Percentiles rank a stretch among this genome's conserved stretches.
Evolutionary conservation across 2,113 vertebrate genomes (phyloP).

Genomic region (Neomonachus schauinslandi): DNA sequence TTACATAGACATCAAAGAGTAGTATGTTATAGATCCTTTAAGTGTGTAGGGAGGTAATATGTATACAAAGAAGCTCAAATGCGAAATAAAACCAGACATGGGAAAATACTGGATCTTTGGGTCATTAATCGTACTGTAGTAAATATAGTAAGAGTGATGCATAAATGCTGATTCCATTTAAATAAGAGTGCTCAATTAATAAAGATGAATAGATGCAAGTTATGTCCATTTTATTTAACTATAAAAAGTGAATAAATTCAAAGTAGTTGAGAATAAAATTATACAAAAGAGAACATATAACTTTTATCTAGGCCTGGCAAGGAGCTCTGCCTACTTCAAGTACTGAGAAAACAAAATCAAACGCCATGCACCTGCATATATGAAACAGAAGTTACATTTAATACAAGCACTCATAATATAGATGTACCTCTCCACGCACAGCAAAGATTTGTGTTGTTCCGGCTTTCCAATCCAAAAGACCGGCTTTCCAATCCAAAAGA

Average conservation of each 20-base stretch:
- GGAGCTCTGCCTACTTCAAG: background rate
- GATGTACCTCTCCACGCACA: background rate
- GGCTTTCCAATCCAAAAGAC: background rate
- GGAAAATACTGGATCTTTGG: background rate
- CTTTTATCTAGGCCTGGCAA: background rate
- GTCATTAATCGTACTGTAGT: background rate
- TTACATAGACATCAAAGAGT: background rate
- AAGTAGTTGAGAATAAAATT: background rate
- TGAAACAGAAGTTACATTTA: background rate
- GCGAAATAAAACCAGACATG: background rate
- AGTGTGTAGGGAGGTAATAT: background rate
- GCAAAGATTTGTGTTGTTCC: background rate
- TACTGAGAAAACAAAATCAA: conserved; percentile 2
- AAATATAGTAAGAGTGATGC: background rate
- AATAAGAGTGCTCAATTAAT: background rate
- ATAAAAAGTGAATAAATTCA: conserved; percentile 16
- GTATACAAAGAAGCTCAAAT: conserved; percentile 18
- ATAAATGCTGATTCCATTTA: background rate
- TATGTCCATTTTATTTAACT: background rate
- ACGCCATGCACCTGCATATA: background rate
- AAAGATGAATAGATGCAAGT: background rate
- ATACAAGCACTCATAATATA: background rate
- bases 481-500: background rate
- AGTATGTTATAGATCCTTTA: background rate
- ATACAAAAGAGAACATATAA: background rate